These are phyloP conservation scores for Trematomus loennbergii DNA, from an alignment of 2,113 vertebrate genomes.

Conservation along the genomic window DNA sequence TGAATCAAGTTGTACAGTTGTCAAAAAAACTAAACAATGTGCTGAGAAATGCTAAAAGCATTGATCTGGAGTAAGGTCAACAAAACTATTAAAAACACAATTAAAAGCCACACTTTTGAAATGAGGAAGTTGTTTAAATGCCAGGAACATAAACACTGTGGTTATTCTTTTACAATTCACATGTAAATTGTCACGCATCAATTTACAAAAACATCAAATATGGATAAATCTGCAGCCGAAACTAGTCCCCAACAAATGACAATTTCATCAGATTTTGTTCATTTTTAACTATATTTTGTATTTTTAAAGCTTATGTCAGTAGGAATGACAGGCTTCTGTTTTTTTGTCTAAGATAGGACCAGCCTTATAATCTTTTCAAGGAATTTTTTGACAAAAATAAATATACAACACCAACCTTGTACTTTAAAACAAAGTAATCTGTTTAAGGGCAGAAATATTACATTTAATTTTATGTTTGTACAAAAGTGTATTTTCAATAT, in stretches of 20 bases:
- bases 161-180: not conserved
- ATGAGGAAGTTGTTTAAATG: not conserved
- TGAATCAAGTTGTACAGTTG: no score
- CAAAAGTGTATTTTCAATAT: not conserved
- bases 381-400: no score
- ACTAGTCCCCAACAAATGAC: not conserved
- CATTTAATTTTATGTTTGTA: not conserved
- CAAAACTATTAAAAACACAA: not conserved
- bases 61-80: no score
- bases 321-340: no score
- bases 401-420: no score
- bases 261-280: not conserved
- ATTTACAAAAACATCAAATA: not conserved
- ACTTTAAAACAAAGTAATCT: not conserved
- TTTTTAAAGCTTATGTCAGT: not conserved
- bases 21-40: no score
- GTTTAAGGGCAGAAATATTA: not conserved
- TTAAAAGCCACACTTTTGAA: no score
- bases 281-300: not conserved
- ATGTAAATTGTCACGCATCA: not conserved
- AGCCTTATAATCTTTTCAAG: no score
- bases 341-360: no score
- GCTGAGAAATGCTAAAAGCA: no score
- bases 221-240: not conserved
- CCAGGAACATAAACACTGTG: not conserved